Percentiles rank a stretch among this genome's conserved stretches.
phyloP scores from a whole-genome alignment of 2,888 invertebrate species.

The Philhelius pedissequus region DNA sequence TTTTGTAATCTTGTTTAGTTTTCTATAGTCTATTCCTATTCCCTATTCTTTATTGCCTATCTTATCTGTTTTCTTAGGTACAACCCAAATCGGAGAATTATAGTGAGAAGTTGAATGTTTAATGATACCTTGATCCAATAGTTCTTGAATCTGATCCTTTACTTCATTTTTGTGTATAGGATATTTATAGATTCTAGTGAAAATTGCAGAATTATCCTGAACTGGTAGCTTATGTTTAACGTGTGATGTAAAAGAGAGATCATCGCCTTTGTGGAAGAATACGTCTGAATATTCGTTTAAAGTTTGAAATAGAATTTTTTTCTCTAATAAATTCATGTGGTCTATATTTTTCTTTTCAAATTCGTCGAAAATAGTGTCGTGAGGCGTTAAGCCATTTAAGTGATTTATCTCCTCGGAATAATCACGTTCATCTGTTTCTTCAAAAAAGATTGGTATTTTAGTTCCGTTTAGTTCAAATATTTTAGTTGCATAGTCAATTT shows the following conservation, averaged over 20 bases:
- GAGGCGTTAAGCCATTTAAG: not conserved
- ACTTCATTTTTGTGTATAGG: conserved; percentile 5
- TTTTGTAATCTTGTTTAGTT: not conserved
- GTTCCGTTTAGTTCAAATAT: not conserved
- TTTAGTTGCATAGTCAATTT: not conserved
- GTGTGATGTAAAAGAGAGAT: conserved; percentile 1
- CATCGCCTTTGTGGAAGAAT: conserved; percentile 14
- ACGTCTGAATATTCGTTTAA: not conserved
- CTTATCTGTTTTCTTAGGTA: no score
- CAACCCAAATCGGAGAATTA: no score
- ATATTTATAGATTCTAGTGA: not conserved
- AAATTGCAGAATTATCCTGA: not conserved
- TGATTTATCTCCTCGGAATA: not conserved
- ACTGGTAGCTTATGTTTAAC: conserved; percentile 1
- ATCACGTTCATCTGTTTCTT: not conserved
- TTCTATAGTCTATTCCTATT: no score
- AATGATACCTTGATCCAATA: conserved; percentile 41
- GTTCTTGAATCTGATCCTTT: conserved; percentile 23
- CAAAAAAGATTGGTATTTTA: not conserved
- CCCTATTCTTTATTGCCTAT: no score
- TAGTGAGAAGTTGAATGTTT: not conserved
- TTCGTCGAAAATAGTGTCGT: not conserved
- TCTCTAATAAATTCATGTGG: not conserved
- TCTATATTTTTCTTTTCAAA: not conserved
- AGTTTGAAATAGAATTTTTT: not conserved